Percentiles rank a stretch among this genome's conserved stretches.
These are phyloP conservation scores for Perdix hodgsoniae DNA, from an alignment of 2,797 vertebrate genomes.

Conservation along the genomic window DNA sequence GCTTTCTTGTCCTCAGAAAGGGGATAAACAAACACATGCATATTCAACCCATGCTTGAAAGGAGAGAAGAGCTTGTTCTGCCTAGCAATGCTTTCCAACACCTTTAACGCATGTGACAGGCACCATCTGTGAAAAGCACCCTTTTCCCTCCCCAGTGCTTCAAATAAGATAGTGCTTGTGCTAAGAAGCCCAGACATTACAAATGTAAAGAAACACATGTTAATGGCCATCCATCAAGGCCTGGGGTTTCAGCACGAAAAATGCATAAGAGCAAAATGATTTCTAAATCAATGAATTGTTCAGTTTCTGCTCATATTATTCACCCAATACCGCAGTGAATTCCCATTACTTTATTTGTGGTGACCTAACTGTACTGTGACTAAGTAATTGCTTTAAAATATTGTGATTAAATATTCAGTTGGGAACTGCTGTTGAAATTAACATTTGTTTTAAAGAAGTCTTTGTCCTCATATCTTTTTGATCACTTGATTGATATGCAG, in stretches of 20 bases:
- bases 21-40: conserved; percentile 41
- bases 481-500: conserved; percentile 37
- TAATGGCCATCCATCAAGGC: conserved; percentile 55
- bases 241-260: conserved; percentile 59
- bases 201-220: neutral
- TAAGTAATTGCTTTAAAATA: conserved; percentile 43
- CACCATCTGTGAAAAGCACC: conserved; percentile 34
- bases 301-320: conserved; percentile 49
- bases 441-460: conserved; percentile 12
- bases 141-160: neutral
- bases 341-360: conserved; percentile 49
- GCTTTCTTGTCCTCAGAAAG: conserved; percentile 44
- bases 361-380: conserved; percentile 19
- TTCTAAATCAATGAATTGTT: conserved; percentile 60
- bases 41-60: neutral
- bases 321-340: conserved; percentile 13
- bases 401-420: neutral
- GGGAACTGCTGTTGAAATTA: conserved; percentile 13
- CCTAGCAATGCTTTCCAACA: neutral
- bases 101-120: conserved; percentile 24
- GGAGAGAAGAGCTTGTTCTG: conserved; percentile 19
- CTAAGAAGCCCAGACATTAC: neutral
- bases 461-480: conserved; percentile 23
- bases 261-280: conserved; percentile 55
- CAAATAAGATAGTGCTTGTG: neutral